Evolutionary conservation across 2,113 vertebrate species (phyloP).

Genomic region (Urocynchramus pylzowi): DNA sequence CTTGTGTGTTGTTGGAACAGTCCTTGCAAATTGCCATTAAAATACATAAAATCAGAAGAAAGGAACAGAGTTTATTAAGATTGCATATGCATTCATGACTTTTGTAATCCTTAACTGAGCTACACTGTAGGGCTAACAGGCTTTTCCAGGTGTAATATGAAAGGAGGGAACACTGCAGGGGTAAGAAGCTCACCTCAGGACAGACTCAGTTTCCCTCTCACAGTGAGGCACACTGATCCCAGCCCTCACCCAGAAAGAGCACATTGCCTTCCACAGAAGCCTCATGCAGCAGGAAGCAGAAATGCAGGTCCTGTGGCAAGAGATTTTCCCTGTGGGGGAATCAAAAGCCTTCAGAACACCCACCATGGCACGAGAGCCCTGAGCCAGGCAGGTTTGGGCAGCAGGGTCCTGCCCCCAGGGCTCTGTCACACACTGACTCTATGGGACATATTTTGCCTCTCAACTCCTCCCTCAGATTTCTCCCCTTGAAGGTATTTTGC

Average conservation of each 20-base stretch:
- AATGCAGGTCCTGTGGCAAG: not conserved
- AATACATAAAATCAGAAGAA: not conserved
- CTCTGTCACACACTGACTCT: not conserved
- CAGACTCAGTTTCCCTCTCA: not conserved
- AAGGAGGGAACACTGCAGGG: not conserved
- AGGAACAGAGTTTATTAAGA: not conserved
- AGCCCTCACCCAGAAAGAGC: not conserved
- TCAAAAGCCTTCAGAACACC: not conserved
- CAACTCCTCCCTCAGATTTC: not conserved
- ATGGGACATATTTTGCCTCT: not conserved
- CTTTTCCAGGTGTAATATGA: not conserved
- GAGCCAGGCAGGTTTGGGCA: not conserved
- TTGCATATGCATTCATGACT: not conserved
- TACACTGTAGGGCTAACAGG: not conserved
- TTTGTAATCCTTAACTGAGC: not conserved
- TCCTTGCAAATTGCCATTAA: not conserved
- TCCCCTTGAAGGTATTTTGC: not conserved
- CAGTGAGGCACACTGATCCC: not conserved
- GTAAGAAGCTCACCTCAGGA: not conserved
- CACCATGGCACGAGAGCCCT: not conserved
- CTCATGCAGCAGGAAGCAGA: not conserved
- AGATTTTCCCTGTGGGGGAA: not conserved
- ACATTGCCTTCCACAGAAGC: not conserved
- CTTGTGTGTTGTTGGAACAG: not conserved
- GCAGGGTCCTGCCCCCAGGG: accelerated